Conservation (phyloP, 2,888 invertebrate species). For the Ophion obscuratus region DNA sequence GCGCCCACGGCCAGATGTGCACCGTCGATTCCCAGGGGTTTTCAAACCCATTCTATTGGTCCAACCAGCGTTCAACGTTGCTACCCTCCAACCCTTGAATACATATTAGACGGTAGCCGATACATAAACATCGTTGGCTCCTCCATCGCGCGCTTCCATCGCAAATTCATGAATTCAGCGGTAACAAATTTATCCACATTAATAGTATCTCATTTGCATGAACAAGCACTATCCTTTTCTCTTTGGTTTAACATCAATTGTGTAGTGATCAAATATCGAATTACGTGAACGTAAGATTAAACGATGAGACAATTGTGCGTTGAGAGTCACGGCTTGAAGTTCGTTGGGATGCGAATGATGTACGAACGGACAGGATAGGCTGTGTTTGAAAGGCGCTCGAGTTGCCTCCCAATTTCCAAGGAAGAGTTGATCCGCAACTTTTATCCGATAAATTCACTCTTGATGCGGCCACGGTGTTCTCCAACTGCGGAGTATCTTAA, state of each 20-base stretch:
- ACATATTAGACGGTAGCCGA: slow-evolving; percentile 9
- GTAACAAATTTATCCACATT: slow-evolving; percentile 49
- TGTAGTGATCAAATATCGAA: slow-evolving; percentile 23
- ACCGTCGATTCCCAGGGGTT: slow-evolving; percentile 77
- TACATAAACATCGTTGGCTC: slow-evolving; percentile 31
- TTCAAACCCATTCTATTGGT: slow-evolving; percentile 67
- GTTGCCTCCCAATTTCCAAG: slow-evolving; percentile 5
- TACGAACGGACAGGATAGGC: slow-evolving; percentile 4
- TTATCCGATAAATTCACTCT: background rate
- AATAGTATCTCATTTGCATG: slow-evolving; percentile 48
- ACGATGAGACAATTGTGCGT: background rate
- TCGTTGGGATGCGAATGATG: slow-evolving; percentile 41
- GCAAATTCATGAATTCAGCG: slow-evolving; percentile 59
- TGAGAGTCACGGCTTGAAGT: slow-evolving; percentile 27
- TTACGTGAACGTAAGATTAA: background rate
- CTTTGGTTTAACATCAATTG: slow-evolving; percentile 58
- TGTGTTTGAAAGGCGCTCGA: slow-evolving; percentile 23
- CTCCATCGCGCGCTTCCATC: slow-evolving; percentile 40
- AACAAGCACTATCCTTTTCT: background rate
- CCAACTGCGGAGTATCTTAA: background rate
- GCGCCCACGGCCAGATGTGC: slow-evolving; percentile 79
- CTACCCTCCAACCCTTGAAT: slow-evolving; percentile 5
- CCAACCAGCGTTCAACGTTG: slow-evolving; percentile 15
- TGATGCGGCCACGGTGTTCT: background rate
- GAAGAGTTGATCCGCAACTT: slow-evolving; percentile 3